These are phyloP conservation scores for Eumaeus atala DNA, from an alignment of 1,140 invertebrate genomes.

Conservation along the genomic window DNA sequence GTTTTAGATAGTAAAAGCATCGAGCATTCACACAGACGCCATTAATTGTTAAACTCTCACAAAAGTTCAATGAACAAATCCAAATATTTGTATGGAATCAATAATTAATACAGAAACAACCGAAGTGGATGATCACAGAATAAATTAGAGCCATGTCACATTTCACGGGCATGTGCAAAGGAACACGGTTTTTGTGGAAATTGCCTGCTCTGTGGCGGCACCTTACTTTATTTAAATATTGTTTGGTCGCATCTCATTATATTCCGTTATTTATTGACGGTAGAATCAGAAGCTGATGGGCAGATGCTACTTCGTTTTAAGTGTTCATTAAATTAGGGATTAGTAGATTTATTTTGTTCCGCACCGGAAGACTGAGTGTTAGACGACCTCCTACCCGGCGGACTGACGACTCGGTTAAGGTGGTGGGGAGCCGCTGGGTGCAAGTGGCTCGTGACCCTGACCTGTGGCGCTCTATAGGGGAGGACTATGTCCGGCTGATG, in stretches of 20 bases:
- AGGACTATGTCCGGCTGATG: no score
- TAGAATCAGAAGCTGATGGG: neutral
- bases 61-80: slow-evolving; percentile 38
- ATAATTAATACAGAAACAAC: slow-evolving; percentile 37
- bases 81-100: slow-evolving; percentile 48
- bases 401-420: no score
- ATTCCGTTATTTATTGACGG: slow-evolving; percentile 25
- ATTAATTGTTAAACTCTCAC: slow-evolving; percentile 12
- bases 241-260: slow-evolving; percentile 38
- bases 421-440: no score
- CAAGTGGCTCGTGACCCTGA: no score
- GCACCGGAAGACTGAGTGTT: no score
- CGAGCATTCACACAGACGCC: neutral
- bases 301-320: no score
- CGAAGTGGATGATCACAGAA: slow-evolving; percentile 40
- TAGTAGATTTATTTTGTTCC: no score
- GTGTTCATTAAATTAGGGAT: no score
- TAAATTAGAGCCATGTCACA: slow-evolving; percentile 51
- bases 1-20: neutral
- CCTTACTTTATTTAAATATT: slow-evolving; percentile 29
- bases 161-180: slow-evolving; percentile 51
- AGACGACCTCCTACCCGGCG: no score
- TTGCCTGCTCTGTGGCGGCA: slow-evolving; percentile 25
- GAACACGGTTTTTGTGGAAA: slow-evolving; percentile 46
- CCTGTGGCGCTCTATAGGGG: no score